Percentiles rank a stretch among this genome's conserved stretches.
Evolutionary conservation across 2,888 invertebrate species (phyloP).

Genomic region (Andrena bucephala): DNA sequence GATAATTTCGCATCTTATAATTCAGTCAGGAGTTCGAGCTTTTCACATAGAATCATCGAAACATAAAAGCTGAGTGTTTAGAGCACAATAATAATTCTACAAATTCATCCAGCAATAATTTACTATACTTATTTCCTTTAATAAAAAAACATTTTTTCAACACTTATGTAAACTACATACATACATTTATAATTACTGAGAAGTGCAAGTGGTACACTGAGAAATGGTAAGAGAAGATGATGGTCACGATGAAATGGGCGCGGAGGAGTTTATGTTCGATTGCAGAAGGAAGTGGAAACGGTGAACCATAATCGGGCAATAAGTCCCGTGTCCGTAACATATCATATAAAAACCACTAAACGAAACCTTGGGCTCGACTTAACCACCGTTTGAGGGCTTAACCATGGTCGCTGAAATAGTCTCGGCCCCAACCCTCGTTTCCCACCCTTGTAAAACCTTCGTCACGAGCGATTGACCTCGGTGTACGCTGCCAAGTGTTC

Average conservation of each 20-base stretch:
- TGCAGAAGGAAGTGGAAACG: conserved; percentile 2
- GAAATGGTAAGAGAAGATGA: neutral
- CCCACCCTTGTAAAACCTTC: conserved; percentile 65
- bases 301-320: neutral
- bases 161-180: neutral
- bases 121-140: neutral
- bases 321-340: conserved; percentile 8
- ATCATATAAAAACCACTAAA: conserved; percentile 50
- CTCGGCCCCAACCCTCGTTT: conserved; percentile 48
- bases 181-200: neutral
- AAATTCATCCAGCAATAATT: neutral
- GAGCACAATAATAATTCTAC: too few relatives aligned
- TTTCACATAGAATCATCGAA: too few relatives aligned
- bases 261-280: neutral
- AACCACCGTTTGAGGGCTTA: conserved; percentile 62
- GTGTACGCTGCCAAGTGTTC: conserved; percentile 68
- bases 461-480: conserved; percentile 70
- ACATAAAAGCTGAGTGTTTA: too few relatives aligned
- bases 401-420: conserved; percentile 45
- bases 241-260: neutral
- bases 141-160: neutral
- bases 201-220: neutral
- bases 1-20: too few relatives aligned
- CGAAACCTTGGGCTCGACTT: conserved; percentile 47
- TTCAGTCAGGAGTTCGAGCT: too few relatives aligned